Percentiles rank a stretch among this genome's conserved stretches.
Evolutionary conservation across 1,140 invertebrate genomes (phyloP).

Genomic region (Tigriopus japonicus): DNA sequence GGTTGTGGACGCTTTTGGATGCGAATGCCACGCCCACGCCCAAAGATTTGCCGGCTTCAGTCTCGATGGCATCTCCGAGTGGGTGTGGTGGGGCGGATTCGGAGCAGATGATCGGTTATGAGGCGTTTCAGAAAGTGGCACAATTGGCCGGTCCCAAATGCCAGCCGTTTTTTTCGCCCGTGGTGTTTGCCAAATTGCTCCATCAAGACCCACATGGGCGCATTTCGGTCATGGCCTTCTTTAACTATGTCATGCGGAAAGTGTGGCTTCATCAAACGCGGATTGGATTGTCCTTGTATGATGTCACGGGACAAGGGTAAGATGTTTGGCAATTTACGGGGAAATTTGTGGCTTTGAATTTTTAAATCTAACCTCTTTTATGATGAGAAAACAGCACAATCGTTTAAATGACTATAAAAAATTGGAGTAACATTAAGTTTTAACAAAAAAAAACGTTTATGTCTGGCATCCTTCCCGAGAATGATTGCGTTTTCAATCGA

Average conservation of each 20-base stretch:
- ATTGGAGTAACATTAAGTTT: no score
- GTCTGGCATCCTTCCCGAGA: no score
- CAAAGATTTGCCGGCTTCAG: constrained; percentile 19
- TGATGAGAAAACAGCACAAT: no score
- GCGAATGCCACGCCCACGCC: constrained; percentile 50
- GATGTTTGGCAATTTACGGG: no score
- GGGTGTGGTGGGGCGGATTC: background rate
- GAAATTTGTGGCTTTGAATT: no score
- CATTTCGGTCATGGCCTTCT: constrained; percentile 60
- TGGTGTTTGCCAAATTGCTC: constrained; percentile 65
- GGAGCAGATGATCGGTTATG: constrained; percentile 62
- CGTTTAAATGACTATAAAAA: no score
- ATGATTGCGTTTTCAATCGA: no score
- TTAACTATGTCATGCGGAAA: constrained; percentile 87
- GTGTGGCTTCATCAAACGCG: constrained; percentile 82
- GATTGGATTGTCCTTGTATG: constrained; percentile 78
- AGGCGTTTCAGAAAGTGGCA: constrained; percentile 45
- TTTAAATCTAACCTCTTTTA: no score
- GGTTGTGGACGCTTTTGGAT: constrained; percentile 60
- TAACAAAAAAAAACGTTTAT: no score
- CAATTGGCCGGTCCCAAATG: constrained; percentile 44
- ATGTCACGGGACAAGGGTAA: constrained; percentile 65
- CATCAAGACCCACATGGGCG: constrained; percentile 59
- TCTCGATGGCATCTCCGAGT: background rate
- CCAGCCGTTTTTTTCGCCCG: constrained; percentile 58